Evolutionary conservation across 2,113 vertebrate genomes (phyloP).

Genomic region (Hypocryptadius cinnamomeus): DNA sequence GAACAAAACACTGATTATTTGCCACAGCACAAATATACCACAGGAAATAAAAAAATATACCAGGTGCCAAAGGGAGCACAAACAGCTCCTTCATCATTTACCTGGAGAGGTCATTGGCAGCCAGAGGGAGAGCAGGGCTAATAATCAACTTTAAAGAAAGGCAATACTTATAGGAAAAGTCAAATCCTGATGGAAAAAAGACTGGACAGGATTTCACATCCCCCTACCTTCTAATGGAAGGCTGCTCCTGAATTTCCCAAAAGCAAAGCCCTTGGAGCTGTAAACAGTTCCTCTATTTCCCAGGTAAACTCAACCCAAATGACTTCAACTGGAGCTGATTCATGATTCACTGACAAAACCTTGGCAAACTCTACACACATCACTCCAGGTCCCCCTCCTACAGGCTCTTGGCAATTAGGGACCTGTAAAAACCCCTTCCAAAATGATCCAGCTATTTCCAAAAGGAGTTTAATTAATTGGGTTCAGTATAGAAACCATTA

Average conservation of each 20-base stretch:
- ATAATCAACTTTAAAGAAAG: background rate
- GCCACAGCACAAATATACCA: background rate
- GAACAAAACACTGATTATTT: slow-evolving; percentile 8
- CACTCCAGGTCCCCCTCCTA: background rate
- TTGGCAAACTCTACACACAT: background rate
- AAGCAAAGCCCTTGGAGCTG: background rate
- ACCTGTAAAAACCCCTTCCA: background rate
- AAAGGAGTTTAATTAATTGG: background rate
- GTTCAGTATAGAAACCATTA: background rate
- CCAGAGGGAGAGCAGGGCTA: background rate
- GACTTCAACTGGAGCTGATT: background rate
- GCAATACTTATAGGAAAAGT: background rate
- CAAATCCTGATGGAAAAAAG: background rate
- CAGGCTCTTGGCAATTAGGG: background rate
- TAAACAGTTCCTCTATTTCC: background rate
- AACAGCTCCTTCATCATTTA: background rate
- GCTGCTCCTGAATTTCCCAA: background rate
- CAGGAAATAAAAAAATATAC: background rate
- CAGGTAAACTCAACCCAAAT: background rate
- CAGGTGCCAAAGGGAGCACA: background rate
- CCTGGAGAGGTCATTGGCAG: background rate
- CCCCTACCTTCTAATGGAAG: background rate
- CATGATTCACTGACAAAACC: background rate
- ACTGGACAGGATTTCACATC: background rate
- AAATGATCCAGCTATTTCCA: background rate